Conservation (phyloP, 2,888 invertebrate genomes). For the Caenorhabditis sinica region DNA sequence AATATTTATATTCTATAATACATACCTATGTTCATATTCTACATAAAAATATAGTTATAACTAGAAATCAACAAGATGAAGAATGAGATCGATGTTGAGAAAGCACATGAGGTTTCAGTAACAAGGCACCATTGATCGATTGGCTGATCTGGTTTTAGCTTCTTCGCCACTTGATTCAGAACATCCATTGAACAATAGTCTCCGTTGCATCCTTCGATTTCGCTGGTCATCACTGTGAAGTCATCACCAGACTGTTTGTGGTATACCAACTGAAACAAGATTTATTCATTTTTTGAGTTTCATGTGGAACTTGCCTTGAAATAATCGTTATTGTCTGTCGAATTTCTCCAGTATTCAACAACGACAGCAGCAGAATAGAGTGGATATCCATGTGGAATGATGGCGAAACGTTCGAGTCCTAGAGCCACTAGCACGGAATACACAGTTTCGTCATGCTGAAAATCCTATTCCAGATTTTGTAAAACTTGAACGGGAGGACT, state of each 20-base stretch:
- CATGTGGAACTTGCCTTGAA: slow-evolving; percentile 60
- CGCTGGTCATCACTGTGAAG: slow-evolving; percentile 60
- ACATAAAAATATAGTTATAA: background rate
- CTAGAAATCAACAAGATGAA: background rate
- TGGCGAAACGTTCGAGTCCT: slow-evolving; percentile 64
- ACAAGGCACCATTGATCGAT: slow-evolving; percentile 55
- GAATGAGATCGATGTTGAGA: background rate
- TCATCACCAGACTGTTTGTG: slow-evolving; percentile 64
- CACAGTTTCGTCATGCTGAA: slow-evolving; percentile 74
- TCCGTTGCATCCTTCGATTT: slow-evolving; percentile 64
- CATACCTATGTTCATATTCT: background rate
- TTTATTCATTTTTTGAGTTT: background rate
- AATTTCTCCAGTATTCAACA: slow-evolving; percentile 71
- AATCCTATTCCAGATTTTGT: background rate
- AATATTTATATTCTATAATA: slow-evolving; percentile 46
- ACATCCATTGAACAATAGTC: slow-evolving; percentile 67
- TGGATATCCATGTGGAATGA: slow-evolving; percentile 72
- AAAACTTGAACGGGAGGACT: slow-evolving; percentile 26
- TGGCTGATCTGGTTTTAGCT: slow-evolving; percentile 62
- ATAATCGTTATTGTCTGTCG: slow-evolving; percentile 54
- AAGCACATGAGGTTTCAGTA: slow-evolving; percentile 28
- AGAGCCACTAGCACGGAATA: slow-evolving; percentile 71
- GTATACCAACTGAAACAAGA: slow-evolving; percentile 68
- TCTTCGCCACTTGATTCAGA: slow-evolving; percentile 37
- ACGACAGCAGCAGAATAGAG: slow-evolving; percentile 71